These are phyloP conservation scores for Troides helena DNA, from an alignment of 2,888 invertebrate genomes.

Conservation along the genomic window DNA sequence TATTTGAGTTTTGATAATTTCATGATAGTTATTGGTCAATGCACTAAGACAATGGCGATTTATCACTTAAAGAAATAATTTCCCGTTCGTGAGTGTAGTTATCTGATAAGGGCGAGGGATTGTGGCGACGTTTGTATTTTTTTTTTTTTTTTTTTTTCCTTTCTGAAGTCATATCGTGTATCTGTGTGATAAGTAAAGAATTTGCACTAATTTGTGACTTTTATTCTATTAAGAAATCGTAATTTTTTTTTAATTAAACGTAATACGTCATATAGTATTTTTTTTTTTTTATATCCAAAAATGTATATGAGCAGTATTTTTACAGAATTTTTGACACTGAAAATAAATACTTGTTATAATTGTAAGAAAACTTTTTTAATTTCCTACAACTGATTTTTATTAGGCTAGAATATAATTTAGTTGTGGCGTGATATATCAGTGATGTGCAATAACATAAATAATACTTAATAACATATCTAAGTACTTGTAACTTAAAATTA, in stretches of 20 bases:
- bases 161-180: neutral
- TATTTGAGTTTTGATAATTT: too few species aligned
- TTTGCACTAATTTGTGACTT: neutral
- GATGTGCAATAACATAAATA: too few species aligned
- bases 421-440: too few species aligned
- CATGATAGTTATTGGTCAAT: neutral
- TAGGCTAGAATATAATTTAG: too few species aligned
- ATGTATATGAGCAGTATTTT: too few species aligned
- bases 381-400: too few species aligned
- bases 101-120: slow-evolving; percentile 3
- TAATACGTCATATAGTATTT: too few species aligned
- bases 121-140: neutral
- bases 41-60: slow-evolving; percentile 1
- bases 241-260: too few species aligned
- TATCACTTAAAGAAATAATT: slow-evolving; percentile 4
- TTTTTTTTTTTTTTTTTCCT: neutral
- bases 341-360: too few species aligned
- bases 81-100: neutral
- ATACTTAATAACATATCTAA: neutral
- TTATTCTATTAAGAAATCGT: neutral
- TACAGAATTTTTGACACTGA: too few species aligned
- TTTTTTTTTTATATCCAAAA: too few species aligned
- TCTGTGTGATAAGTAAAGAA: neutral
- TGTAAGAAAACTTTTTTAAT: too few species aligned
- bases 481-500: slow-evolving; percentile 6